Conservation (phyloP, 2,888 invertebrate genomes). For the Slavum lentiscoides region DNA sequence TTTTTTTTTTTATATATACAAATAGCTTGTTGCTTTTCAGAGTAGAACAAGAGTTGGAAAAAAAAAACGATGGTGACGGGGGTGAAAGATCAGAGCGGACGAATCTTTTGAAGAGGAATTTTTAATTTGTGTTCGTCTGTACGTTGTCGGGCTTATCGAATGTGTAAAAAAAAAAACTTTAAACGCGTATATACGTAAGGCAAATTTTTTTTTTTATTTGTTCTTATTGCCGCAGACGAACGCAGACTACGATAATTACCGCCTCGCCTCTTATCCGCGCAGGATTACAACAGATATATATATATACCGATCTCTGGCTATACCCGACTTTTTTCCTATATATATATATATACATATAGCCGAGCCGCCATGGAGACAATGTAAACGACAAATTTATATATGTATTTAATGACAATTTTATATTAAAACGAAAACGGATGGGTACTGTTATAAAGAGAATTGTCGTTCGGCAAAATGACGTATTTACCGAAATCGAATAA, state of each 20-base stretch:
- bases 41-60: constrained; percentile 26
- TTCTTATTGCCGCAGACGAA: not conserved
- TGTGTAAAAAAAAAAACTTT: constrained; percentile 15
- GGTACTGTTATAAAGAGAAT: too few relatives aligned
- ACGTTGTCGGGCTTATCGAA: constrained; percentile 28
- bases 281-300: too few relatives aligned
- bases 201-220: not conserved
- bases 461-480: too few relatives aligned
- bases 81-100: constrained; percentile 31
- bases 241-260: not conserved
- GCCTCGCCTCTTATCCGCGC: not conserved
- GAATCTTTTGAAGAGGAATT: constrained; percentile 50
- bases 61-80: not conserved
- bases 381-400: too few relatives aligned
- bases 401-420: too few relatives aligned
- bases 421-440: too few relatives aligned
- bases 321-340: too few relatives aligned
- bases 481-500: too few relatives aligned
- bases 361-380: too few relatives aligned
- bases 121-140: constrained; percentile 43
- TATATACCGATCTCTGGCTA: too few relatives aligned
- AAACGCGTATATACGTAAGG: not conserved
- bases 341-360: too few relatives aligned
- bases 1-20: constrained; percentile 1
- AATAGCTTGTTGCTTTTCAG: constrained; percentile 50